Evolutionary conservation across 2,888 invertebrate species (phyloP).

Genomic region (Idaea aversata): DNA sequence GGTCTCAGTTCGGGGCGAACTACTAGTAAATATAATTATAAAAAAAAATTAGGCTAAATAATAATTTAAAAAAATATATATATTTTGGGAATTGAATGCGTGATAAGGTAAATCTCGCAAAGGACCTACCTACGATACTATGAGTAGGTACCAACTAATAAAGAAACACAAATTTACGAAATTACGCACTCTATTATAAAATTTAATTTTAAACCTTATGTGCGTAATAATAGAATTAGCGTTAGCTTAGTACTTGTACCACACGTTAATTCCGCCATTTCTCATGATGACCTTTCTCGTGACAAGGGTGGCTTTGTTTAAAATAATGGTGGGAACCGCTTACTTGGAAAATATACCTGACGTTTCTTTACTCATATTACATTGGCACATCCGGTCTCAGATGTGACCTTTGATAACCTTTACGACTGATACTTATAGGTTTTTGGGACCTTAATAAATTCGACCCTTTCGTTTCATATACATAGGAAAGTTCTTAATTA

Average conservation of each 20-base stretch:
- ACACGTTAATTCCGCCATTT: constrained; percentile 47
- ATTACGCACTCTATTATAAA: too few species aligned
- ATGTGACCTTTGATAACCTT: constrained; percentile 15
- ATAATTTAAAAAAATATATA: too few species aligned
- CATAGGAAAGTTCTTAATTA: not conserved
- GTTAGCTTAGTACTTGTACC: constrained; percentile 24
- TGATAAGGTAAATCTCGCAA: too few species aligned
- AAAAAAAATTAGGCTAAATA: too few species aligned
- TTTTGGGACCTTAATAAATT: not conserved
- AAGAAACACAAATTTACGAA: too few species aligned
- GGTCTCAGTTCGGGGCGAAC: too few species aligned
- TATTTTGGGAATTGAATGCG: too few species aligned
- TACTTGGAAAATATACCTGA: constrained; percentile 59
- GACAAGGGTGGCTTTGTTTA: constrained; percentile 68
- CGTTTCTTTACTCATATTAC: constrained; percentile 34
- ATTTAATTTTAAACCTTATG: too few species aligned
- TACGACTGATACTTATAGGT: not conserved
- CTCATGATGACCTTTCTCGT: constrained; percentile 65
- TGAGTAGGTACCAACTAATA: too few species aligned
- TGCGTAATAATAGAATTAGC: too few species aligned
- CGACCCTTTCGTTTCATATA: not conserved
- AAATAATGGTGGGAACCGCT: constrained; percentile 64
- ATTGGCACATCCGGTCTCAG: constrained; percentile 9
- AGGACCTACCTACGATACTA: too few species aligned
- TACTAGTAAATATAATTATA: too few species aligned